A percentile compares a stretch with the other conserved stretches of the same genome.
phyloP scores from a whole-genome alignment of 2,888 invertebrate genomes.

The Leucozona laternaria region DNA sequence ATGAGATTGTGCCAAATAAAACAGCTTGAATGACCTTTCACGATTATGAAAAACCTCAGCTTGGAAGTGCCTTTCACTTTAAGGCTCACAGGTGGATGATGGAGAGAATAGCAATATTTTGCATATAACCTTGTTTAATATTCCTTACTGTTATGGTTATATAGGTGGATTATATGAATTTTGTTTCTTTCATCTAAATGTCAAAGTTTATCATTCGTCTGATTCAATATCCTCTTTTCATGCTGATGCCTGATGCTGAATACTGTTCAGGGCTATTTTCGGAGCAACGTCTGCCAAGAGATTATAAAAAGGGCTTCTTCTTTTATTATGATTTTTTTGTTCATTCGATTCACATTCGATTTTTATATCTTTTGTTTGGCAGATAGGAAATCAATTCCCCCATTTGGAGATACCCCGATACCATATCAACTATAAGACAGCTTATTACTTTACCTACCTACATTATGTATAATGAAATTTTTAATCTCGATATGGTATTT shows the following conservation, averaged over 20 bases:
- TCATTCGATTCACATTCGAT: not conserved
- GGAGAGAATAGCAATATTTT: not conserved
- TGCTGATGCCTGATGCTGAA: not conserved
- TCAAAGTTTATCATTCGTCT: not conserved
- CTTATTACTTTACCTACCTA: not conserved
- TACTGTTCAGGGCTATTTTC: not conserved
- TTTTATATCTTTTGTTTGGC: not conserved
- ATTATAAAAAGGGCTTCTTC: not conserved
- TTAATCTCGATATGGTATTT: not conserved
- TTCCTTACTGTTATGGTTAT: not conserved
- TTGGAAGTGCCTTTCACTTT: not conserved
- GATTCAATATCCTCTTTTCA: not conserved
- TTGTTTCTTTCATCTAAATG: not conserved
- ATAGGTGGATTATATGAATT: not conserved
- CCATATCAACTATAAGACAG: not conserved
- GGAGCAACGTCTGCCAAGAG: not conserved
- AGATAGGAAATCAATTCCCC: not conserved
- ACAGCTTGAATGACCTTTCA: not conserved
- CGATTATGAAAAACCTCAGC: too few relatives aligned
- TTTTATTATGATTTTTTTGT: not conserved
- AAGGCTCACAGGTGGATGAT: not conserved
- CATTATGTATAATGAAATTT: not conserved
- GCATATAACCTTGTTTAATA: not conserved
- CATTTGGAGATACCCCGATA: too few relatives aligned
- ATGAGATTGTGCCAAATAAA: too few relatives aligned